Conservation (phyloP, 2,113 vertebrate genomes). For the Nothoprocta pentlandii region DNA sequence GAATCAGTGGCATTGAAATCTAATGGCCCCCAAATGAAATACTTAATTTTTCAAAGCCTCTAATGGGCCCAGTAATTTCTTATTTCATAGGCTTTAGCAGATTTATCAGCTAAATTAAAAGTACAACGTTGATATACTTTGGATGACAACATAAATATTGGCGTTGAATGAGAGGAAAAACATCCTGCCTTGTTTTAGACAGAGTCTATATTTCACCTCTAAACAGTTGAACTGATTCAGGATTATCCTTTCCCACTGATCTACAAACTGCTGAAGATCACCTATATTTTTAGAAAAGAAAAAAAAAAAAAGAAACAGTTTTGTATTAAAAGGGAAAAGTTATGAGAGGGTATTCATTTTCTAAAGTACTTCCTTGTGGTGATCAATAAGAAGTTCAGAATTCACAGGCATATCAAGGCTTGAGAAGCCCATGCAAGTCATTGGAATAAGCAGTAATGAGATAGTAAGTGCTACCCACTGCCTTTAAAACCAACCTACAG, state of each 20-base stretch:
- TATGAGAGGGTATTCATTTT: neutral
- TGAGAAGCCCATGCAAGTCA: neutral
- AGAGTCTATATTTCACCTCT: neutral
- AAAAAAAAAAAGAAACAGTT: neutral
- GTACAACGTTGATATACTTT: neutral
- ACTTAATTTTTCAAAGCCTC: slow-evolving; percentile 7
- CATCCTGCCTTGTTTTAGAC: neutral
- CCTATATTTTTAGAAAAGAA: neutral
- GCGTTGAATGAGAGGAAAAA: neutral
- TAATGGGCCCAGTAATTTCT: neutral
- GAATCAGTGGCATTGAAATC: neutral
- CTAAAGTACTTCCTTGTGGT: neutral
- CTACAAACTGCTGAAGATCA: neutral
- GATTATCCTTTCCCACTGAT: neutral
- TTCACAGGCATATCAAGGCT: neutral
- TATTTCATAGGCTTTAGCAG: neutral
- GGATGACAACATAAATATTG: slow-evolving; percentile 9
- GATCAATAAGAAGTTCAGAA: neutral
- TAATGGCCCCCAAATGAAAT: slow-evolving; percentile 2
- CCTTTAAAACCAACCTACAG: neutral
- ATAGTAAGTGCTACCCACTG: neutral
- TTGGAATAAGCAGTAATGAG: neutral
- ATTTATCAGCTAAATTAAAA: slow-evolving; percentile 36
- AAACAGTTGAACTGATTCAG: neutral
- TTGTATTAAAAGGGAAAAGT: neutral